Evolutionary conservation across 2,797 vertebrate species (phyloP).

Genomic region (Gymnothorax reevesii): DNA sequence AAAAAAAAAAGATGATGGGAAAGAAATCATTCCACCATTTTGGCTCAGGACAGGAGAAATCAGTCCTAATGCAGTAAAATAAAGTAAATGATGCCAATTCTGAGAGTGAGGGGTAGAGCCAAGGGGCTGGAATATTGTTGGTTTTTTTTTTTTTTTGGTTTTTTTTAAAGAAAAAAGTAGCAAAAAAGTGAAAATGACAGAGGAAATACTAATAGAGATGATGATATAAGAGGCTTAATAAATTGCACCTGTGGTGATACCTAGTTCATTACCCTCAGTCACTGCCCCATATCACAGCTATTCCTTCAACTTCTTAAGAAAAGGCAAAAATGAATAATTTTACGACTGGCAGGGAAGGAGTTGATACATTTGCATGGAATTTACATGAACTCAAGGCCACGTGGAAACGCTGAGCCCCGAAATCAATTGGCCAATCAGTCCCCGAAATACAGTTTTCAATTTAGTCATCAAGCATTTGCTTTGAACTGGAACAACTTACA

Average conservation of each 20-base stretch:
- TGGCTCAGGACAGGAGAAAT: not conserved
- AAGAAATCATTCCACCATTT: conserved; percentile 8
- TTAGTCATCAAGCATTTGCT: not conserved
- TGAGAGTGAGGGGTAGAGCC: not conserved
- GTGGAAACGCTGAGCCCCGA: too few relatives aligned
- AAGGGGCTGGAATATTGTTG: conserved; percentile 36
- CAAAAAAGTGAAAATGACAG: conserved; percentile 48
- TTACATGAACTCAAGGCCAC: not conserved
- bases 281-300: not conserved
- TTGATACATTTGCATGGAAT: too few relatives aligned
- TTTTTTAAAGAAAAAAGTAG: conserved; percentile 40
- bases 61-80: not conserved
- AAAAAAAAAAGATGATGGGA: not conserved
- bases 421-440: too few relatives aligned
- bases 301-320: not conserved
- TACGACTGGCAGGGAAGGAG: not conserved
- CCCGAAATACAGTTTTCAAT: not conserved
- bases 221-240: conserved; percentile 52
- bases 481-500: not conserved
- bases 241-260: conserved; percentile 70
- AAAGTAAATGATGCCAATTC: not conserved
- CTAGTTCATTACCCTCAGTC: conserved; percentile 35
- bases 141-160: conserved; percentile 36
- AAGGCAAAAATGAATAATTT: not conserved
- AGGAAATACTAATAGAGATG: conserved; percentile 69